A percentile compares a stretch with the other conserved stretches of the same genome.
phyloP scores from a whole-genome alignment of 2,797 vertebrate species.

The Orientallactaga sibirica region DNA sequence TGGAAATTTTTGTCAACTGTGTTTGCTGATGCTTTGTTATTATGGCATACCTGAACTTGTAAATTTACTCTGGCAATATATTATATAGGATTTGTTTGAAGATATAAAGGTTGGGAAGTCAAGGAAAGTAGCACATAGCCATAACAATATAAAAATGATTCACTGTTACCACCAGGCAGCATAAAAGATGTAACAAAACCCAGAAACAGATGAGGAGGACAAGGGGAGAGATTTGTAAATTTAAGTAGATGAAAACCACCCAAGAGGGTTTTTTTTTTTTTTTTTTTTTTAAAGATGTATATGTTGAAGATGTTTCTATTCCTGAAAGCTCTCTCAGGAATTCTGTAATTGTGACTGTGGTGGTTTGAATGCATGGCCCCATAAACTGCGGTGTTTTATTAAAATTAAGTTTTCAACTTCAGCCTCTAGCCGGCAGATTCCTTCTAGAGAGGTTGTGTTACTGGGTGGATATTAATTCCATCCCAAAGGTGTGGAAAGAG shows the following conservation, averaged over 20 bases:
- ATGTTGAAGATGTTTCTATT: background rate
- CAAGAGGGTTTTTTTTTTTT: background rate
- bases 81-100: background rate
- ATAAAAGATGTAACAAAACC: background rate
- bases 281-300: background rate
- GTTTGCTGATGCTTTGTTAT: background rate
- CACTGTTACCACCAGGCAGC: background rate
- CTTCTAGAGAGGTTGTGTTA: too few relatives aligned
- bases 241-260: background rate
- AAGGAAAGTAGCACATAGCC: background rate
- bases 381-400: too few relatives aligned
- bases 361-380: too few relatives aligned
- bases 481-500: too few relatives aligned
- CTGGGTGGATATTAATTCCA: too few relatives aligned
- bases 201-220: background rate
- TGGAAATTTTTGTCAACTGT: background rate
- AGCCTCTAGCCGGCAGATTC: too few relatives aligned
- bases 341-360: background rate
- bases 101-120: too few relatives aligned
- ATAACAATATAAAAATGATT: slow-evolving; percentile 13
- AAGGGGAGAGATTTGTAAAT: background rate
- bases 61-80: background rate
- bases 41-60: background rate
- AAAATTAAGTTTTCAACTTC: too few relatives aligned
- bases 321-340: background rate